Base-by-base conservation (phyloP, 1,140 invertebrate species). In the Drosophila subobscura region DNA sequence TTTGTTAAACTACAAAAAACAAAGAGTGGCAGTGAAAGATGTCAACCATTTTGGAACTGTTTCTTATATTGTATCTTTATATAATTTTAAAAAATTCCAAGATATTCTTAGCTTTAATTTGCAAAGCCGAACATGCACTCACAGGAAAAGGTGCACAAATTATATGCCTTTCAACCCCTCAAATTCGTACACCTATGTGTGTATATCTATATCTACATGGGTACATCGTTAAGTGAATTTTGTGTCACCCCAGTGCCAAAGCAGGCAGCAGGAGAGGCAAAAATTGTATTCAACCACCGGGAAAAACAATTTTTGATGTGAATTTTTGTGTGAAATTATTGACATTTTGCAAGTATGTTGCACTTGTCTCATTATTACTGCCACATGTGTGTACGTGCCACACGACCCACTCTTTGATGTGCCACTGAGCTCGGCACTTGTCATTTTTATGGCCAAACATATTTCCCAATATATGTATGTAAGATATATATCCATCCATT, bases 261-360 rank as follows among this genome's bases (percentile, higher is more conserved):
- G 52, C 50, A 55, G 55, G 61, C 37, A 41, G 41, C 53, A 71
- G 7, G 56, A 56, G 50, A 55, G 55, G 61, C 37, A 41, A 47
- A 59, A 71, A 10, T 54, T 63, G 51, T 37, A 57, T 57, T 52
- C 80, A 86, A 86, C 80, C 80, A 84, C 80, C 81, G 61, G 27
- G 20, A 41, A 56, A 41, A 41, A 44, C 23, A n/a, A 29, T 49
- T 54, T 66, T 66, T 65, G 42, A 46, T 51, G 51, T 47, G 58
- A 56, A 71, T 46, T 54, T 77, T 61, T 70, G 41, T 58, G 10
- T 60, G 71, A 78, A 83, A 83, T 83, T 83, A 83, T 84, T 86
- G 83, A 81, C 75, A 83, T 86, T 86, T 88, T 86, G 83, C 83
- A 86, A 86, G 83, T 88, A 86, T 86, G 84, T 86, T 86, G 83